Evolutionary conservation across 2,797 vertebrate species (phyloP).

Genomic region (Lepus oiostolus): DNA sequence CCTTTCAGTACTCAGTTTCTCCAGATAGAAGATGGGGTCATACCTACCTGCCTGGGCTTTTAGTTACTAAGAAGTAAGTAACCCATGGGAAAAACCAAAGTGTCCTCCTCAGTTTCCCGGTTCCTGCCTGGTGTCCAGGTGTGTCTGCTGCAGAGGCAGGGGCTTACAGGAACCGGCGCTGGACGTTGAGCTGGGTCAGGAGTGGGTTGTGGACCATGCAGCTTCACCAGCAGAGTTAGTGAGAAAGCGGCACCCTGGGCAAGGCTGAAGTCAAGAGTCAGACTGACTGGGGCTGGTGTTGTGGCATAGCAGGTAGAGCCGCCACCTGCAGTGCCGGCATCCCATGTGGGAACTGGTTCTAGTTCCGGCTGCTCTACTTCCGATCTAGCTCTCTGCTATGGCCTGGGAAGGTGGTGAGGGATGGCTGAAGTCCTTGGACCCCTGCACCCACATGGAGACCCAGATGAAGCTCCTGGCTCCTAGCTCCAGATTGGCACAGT

Average conservation of each 20-base stretch:
- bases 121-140: neutral
- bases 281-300: neutral
- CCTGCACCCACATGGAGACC: too few species aligned
- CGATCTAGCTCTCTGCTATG: too few species aligned
- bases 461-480: too few species aligned
- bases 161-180: neutral
- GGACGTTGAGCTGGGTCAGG: neutral
- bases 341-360: too few species aligned
- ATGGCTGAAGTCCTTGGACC: too few species aligned
- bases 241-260: neutral
- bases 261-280: neutral
- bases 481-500: too few species aligned
- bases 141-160: neutral
- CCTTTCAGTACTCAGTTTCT: slow-evolving; percentile 26
- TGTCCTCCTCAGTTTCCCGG: neutral
- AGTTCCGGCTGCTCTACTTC: too few species aligned
- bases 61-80: neutral
- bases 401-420: too few species aligned
- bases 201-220: neutral
- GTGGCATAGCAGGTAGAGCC: too few species aligned
- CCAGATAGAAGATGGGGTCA: neutral
- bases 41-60: neutral
- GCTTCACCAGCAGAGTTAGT: neutral
- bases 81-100: neutral
- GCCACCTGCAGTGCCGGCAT: too few species aligned